A percentile compares a stretch with the other conserved stretches of the same genome.
Evolutionary conservation across 1,140 invertebrate genomes (phyloP).

Genomic region (Lepidostoma basale): DNA sequence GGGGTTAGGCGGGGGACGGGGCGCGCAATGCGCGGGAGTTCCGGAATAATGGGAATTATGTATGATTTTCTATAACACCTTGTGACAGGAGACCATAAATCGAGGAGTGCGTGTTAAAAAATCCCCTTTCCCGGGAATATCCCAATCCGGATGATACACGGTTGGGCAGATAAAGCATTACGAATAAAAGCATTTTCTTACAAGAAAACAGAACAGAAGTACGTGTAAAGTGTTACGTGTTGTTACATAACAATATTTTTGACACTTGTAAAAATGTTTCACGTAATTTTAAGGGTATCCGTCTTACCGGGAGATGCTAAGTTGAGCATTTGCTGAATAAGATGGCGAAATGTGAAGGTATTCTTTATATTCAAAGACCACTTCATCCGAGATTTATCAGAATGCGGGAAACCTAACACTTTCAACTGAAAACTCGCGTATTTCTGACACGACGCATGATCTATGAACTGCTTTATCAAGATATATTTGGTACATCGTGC

Average conservation of each 20-base stretch:
- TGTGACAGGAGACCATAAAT: slow-evolving; percentile 44
- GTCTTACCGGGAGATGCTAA: neutral
- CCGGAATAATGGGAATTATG: slow-evolving; percentile 43
- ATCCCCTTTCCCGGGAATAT: slow-evolving; percentile 23
- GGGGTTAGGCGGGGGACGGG: no score
- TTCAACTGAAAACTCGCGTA: no score
- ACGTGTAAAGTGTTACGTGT: slow-evolving; percentile 31
- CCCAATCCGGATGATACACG: slow-evolving; percentile 33
- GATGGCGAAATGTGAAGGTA: neutral
- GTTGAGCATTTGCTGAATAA: neutral
- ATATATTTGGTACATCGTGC: no score
- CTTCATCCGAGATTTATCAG: neutral
- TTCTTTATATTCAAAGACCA: neutral
- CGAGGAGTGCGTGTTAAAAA: slow-evolving; percentile 43
- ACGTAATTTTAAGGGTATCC: slow-evolving; percentile 4
- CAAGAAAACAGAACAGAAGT: slow-evolving; percentile 16
- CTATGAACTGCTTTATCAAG: no score
- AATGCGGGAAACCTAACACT: no score
- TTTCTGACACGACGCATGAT: no score
- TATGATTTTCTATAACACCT: slow-evolving; percentile 46
- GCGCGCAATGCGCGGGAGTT: neutral
- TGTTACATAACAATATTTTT: slow-evolving; percentile 27
- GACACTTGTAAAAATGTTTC: slow-evolving; percentile 24
- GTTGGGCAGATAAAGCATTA: slow-evolving; percentile 33
- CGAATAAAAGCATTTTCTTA: slow-evolving; percentile 37